Base-by-base conservation (phyloP, 2,797 vertebrate species). In the Clarias pachynema region DNA sequence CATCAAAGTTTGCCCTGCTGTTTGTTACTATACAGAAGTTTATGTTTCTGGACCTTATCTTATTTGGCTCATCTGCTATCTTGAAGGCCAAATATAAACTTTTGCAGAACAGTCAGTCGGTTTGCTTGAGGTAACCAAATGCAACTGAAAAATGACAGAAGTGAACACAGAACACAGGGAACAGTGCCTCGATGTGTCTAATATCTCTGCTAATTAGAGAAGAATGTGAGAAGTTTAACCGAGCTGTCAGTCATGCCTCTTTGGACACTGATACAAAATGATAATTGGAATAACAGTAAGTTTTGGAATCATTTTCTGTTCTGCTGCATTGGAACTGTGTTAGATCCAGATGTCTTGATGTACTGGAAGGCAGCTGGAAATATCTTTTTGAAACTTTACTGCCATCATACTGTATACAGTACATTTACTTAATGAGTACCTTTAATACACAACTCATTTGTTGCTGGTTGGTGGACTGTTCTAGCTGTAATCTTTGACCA, bases 171-270 rank as follows among this genome's bases (percentile, higher is more conserved):
- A 80, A n/a, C 65, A 49, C 59, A 81, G 84, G 16, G 70, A 81
- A 56, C 31, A 15, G 6, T 31, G 84, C 60, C 72, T 82, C 62
- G 1, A 81, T 75, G 79, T 82, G 79, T 77, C 79, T 24, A 22
- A 66, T 59, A 68, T 63, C 49, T 82, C 62, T 66, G 49, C 79
- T 86, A 75, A 86, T 86, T 77, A 86, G 70, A 82, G 62, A 78
- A 60, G 65, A 69, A 68, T 70, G 53, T 22, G 31, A 34, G 73
- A 60, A 34, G 56, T 78, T 62, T 70, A 69, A n/a, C 84, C 20
- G 44, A 82, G 62, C 73, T 82, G 80, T 77, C 79, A 77, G 80
- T 86, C 72, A 78, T 70, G 80, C 85, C 70, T 82, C 70, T 70
- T 69, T 75, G 57, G 79, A 60, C 65, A 49, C 49, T 49, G 66